A percentile compares a stretch with the other conserved stretches of the same genome.
These are phyloP conservation scores for Stylophora pistillata DNA, from an alignment of 64 coral and sea anemone genomes.

Conservation along the genomic window DNA sequence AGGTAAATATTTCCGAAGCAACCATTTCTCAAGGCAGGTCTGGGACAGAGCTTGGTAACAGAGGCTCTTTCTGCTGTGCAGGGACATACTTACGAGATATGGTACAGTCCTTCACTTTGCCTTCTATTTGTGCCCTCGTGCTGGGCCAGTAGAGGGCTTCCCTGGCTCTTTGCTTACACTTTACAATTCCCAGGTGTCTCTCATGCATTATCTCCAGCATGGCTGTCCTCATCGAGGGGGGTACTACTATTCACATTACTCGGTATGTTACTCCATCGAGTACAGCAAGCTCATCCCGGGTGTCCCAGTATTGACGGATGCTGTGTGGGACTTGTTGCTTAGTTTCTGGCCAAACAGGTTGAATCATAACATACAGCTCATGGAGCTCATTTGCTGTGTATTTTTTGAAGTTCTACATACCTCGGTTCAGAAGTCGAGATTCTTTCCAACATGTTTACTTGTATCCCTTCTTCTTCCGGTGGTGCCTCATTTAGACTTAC, in stretches of 20 bases:
- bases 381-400: conserved; percentile 60
- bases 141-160: conserved; percentile 38
- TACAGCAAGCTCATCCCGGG: conserved; percentile 38
- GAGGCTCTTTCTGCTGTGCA: conserved; percentile 42
- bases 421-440: conserved; percentile 43
- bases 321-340: conserved; percentile 28
- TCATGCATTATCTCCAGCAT: conserved; percentile 25
- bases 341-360: conserved; percentile 36
- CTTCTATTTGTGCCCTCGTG: conserved; percentile 39
- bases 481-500: conserved; percentile 49
- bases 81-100: conserved; percentile 37
- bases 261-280: conserved; percentile 14
- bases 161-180: conserved; percentile 61
- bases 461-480: too few relatives aligned
- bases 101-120: conserved; percentile 41
- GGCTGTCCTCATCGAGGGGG: conserved; percentile 27
- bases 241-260: conserved; percentile 41
- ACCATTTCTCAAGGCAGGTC: conserved; percentile 41
- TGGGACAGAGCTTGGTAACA: conserved; percentile 14
- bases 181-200: conserved; percentile 41
- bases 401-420: conserved; percentile 54
- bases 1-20: conserved; percentile 44
- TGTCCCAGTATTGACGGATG: conserved; percentile 8
- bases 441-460: too few relatives aligned
- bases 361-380: conserved; percentile 21